A percentile compares a stretch with the other conserved stretches of the same genome.
phyloP scores from a whole-genome alignment of 2,888 invertebrate genomes.

The Tiliacea aurago region DNA sequence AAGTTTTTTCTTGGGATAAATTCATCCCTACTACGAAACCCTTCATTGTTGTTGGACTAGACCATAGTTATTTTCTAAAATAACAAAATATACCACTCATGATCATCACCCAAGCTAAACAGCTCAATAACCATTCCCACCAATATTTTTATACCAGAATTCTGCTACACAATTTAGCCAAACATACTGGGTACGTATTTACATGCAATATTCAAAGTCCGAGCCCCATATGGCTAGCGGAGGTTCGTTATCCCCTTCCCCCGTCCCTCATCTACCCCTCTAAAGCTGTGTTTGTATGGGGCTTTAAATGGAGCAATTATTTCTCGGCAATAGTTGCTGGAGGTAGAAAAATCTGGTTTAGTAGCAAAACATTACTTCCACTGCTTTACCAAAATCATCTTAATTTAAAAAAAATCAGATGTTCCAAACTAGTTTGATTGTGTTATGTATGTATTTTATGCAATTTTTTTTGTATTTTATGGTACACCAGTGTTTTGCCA shows the following conservation, averaged over 20 bases:
- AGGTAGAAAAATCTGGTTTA: neutral
- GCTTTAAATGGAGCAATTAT: neutral
- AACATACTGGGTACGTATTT: slow-evolving; percentile 50
- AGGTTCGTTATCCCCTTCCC: slow-evolving; percentile 55
- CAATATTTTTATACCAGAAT: slow-evolving; percentile 32
- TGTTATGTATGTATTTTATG: no score
- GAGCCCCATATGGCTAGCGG: slow-evolving; percentile 66
- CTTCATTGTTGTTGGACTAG: no score
- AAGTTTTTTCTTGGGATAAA: no score
- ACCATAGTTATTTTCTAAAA: neutral
- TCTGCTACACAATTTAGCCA: slow-evolving; percentile 25
- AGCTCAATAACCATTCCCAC: slow-evolving; percentile 8
- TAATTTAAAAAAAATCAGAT: neutral
- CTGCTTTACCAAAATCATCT: neutral
- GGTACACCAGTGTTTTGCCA: no score
- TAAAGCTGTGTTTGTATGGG: slow-evolving; percentile 15
- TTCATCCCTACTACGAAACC: no score
- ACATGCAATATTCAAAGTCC: slow-evolving; percentile 69
- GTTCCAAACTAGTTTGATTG: neutral
- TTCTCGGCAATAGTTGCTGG: neutral
- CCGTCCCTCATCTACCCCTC: slow-evolving; percentile 12
- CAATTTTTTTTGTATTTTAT: neutral
- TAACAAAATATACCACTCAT: neutral
- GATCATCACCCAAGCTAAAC: neutral
- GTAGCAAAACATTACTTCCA: neutral